Percentiles rank a stretch among this genome's conserved stretches.
These are phyloP conservation scores for Patella caerulea DNA, from an alignment of 2,888 invertebrate genomes.

Conservation along the genomic window DNA sequence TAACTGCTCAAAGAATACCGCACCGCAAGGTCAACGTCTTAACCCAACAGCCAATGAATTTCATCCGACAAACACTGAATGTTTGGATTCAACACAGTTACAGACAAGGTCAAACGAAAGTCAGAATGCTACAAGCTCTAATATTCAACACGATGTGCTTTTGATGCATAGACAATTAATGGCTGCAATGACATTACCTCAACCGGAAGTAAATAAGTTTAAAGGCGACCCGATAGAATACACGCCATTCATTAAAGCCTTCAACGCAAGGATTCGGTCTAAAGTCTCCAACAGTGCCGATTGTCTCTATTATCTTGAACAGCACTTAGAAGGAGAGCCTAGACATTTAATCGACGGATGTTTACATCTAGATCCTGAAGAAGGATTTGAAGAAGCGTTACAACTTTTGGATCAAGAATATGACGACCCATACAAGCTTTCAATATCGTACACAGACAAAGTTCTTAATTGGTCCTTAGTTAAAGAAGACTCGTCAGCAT, in stretches of 20 bases:
- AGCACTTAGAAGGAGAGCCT: slow-evolving; percentile 19
- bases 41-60: too few species aligned
- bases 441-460: background rate
- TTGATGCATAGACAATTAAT: too few species aligned
- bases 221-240: slow-evolving; percentile 31
- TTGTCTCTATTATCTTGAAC: slow-evolving; percentile 19
- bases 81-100: too few species aligned
- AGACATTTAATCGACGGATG: slow-evolving; percentile 6
- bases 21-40: too few species aligned
- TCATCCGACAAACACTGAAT: too few species aligned
- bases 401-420: slow-evolving; percentile 4
- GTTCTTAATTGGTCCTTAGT: background rate
- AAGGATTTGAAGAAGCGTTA: background rate
- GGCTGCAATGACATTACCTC: slow-evolving; percentile 8
- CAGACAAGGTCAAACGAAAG: too few species aligned
- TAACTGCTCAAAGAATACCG: too few species aligned
- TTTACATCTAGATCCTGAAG: slow-evolving; percentile 6
- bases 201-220: slow-evolving; percentile 33
- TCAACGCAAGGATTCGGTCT: slow-evolving; percentile 13
- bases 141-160: too few species aligned
- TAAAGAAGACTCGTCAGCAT: background rate
- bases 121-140: too few species aligned
- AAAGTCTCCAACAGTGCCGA: slow-evolving; percentile 17
- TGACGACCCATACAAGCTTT: slow-evolving; percentile 14
- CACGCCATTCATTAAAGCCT: slow-evolving; percentile 23